Base-by-base conservation (phyloP, 2,888 invertebrate species). In the Euclidia mi region DNA sequence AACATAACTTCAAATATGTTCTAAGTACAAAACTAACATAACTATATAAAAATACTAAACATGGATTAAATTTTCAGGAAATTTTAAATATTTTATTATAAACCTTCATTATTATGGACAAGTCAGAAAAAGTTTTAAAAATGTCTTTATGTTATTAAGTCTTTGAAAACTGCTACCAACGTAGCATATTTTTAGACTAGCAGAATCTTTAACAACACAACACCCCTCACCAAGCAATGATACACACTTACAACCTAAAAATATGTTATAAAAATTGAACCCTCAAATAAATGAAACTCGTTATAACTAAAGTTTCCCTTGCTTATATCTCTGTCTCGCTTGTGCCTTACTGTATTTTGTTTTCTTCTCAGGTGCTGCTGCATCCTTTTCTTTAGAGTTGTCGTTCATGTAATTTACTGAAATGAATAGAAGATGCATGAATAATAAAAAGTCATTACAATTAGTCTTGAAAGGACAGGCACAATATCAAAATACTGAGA, bases 251-350 rank as follows among this genome's bases (percentile, higher is more conserved):
- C 7, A 47, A 65, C 35, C 66, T 73, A 71, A 60, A 72, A 69
- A 75, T 52, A 17, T 61, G 45, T 53, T 69, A 65, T 50, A 66
- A 74, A 74, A 73, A 65, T 55, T 52, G 46, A 47, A 71, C 56
- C 60, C 56, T 52, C 25, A 53, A 58, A 60, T 60, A 68, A 59
- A 50, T 60, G 56, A 51, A 60, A 57, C 25, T 65, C 65, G 68
- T 71, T 71, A 79, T 40, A 78, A 82, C 91, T 95, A 96, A 84
- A 95, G 91, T 91, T 96, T 97, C 64, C 97, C 97, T 87, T 96
- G 97, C 84, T 96, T 96, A 85, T 96, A 97, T 84, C 97, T 94
- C 77, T 96, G 96, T 66, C 97, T 91, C 9, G 97, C 97, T 87
- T 97, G 97, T 2, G 97, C 97, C 91, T 97, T 97, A 65, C 96